A percentile compares a stretch with the other conserved stretches of the same genome.
phyloP scores from a whole-genome alignment of 2,888 invertebrate species.

The Salticus scenicus region DNA sequence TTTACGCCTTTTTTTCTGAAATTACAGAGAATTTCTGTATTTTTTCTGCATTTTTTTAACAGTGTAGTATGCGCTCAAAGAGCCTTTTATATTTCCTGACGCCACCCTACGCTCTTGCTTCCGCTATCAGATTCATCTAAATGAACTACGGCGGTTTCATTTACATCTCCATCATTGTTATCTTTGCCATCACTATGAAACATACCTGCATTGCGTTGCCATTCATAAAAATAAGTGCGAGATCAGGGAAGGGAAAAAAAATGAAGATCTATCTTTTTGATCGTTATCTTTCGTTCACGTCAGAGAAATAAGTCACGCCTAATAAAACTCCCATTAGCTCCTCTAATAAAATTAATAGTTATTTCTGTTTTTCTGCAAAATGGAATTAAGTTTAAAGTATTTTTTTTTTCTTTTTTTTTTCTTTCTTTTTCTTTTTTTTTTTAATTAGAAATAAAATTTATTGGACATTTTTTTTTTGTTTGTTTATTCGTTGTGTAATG shows the following conservation, averaged over 20 bases:
- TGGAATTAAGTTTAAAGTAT: too few species aligned
- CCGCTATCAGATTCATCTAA: neutral
- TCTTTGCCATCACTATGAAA: neutral
- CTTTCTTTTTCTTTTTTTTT: too few species aligned
- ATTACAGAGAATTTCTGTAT: too few species aligned
- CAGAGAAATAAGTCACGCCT: neutral
- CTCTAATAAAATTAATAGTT: neutral
- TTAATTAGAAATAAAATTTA: too few species aligned
- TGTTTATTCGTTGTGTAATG: too few species aligned
- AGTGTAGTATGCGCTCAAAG: neutral
- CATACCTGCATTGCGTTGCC: neutral
- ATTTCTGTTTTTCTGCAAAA: neutral
- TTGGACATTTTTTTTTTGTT: too few species aligned
- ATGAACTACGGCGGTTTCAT: neutral
- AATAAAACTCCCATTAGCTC: constrained; percentile 2
- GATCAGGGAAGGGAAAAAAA: neutral
- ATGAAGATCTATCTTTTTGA: neutral
- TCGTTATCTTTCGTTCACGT: neutral
- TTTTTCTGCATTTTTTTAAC: too few species aligned
- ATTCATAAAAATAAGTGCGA: neutral
- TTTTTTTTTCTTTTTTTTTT: too few species aligned
- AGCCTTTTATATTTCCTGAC: neutral
- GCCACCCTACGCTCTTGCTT: neutral
- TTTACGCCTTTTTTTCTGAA: too few species aligned
- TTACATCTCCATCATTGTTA: constrained; percentile 7